Evolutionary conservation across 2,113 vertebrate species (phyloP).

Genomic region (Brachyhypopomus occidentalis): DNA sequence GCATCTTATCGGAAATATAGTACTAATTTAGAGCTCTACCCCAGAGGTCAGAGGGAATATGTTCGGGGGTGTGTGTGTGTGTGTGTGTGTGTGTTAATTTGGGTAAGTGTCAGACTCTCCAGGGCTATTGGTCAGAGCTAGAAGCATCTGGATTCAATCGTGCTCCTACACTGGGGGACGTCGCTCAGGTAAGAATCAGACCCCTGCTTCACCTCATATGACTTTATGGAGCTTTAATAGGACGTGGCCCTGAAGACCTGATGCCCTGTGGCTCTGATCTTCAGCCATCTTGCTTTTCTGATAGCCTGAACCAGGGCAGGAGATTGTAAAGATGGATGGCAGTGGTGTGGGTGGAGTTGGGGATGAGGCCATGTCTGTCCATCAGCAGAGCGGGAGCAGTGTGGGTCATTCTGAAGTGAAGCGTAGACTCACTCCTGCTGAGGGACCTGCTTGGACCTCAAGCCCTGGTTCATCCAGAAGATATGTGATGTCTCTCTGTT

Average conservation of each 20-base stretch:
- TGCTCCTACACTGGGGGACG: conserved; percentile 61
- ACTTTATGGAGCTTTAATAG: conserved; percentile 76
- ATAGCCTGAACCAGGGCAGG: too few relatives aligned
- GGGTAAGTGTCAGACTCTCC: conserved; percentile 12
- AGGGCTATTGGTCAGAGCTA: conserved; percentile 37
- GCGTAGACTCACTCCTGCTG: too few relatives aligned
- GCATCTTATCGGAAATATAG: conserved; percentile 55
- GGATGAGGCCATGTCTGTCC: background rate
- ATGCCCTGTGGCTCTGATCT: background rate
- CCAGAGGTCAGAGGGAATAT: conserved; percentile 49
- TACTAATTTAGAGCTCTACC: conserved; percentile 33
- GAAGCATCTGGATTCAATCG: conserved; percentile 60
- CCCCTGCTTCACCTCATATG: conserved; percentile 80
- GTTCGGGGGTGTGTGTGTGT: conserved; percentile 36
- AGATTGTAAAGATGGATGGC: conserved; percentile 51
- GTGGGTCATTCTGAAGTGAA: too few relatives aligned
- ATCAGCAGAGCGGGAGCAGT: too few relatives aligned
- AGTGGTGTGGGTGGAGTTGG: background rate
- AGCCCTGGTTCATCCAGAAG: too few relatives aligned
- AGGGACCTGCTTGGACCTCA: too few relatives aligned
- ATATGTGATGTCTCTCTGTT: too few relatives aligned
- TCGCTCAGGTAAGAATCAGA: conserved; percentile 72
- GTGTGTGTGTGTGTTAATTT: conserved; percentile 5
- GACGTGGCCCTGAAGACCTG: conserved; percentile 70
- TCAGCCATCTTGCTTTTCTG: too few relatives aligned